phyloP scores from a whole-genome alignment of 1,140 invertebrate genomes.

The Anoplophora glabripennis region DNA sequence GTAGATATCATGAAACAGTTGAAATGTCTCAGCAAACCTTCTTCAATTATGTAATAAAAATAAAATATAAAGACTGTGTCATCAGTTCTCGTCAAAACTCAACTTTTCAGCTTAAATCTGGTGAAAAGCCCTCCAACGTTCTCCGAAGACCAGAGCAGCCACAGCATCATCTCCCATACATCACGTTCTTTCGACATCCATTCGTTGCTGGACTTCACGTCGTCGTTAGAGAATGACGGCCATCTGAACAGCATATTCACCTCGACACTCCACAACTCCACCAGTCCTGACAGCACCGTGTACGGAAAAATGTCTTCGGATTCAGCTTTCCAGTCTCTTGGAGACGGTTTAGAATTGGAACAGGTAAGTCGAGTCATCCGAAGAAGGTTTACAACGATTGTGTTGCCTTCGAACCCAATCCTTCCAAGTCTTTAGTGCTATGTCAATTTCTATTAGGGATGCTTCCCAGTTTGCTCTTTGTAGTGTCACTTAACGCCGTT shows the following conservation, averaged over 20 bases:
- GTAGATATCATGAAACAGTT: no score
- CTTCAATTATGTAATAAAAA: background rate
- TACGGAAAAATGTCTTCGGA: constrained; percentile 58
- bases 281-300: constrained; percentile 51
- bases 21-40: no score
- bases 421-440: no score
- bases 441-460: no score
- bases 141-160: constrained; percentile 7
- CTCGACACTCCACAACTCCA: constrained; percentile 27
- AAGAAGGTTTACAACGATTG: no score
- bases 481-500: constrained; percentile 34
- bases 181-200: constrained; percentile 20
- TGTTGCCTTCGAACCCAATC: no score
- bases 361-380: constrained; percentile 39
- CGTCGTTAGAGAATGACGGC: constrained; percentile 41
- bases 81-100: background rate
- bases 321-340: constrained; percentile 47
- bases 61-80: background rate
- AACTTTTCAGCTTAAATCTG: constrained; percentile 28
- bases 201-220: constrained; percentile 31
- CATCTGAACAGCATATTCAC: constrained; percentile 33
- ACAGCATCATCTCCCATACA: constrained; percentile 20
- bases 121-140: constrained; percentile 19
- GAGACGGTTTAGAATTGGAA: constrained; percentile 45
- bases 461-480: no score